phyloP scores from a whole-genome alignment of 2,797 vertebrate species.

The Pangasius larnaudii region DNA sequence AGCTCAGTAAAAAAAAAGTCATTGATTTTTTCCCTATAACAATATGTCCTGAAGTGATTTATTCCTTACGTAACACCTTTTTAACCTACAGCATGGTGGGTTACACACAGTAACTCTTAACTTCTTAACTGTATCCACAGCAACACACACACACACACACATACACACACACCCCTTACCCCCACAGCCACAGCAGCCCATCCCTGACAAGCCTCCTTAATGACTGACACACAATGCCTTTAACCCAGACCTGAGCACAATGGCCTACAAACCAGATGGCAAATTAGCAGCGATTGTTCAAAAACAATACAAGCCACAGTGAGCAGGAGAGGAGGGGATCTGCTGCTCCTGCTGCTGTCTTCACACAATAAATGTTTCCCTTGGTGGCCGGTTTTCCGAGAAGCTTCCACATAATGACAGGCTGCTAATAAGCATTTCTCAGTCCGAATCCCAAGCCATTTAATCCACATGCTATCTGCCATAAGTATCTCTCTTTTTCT shows the following conservation, averaged over 20 bases:
- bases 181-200: slow-evolving; percentile 62
- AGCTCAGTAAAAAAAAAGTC: not conserved
- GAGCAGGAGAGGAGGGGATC: slow-evolving; percentile 9
- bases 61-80: not conserved
- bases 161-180: slow-evolving; percentile 52
- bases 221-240: slow-evolving; percentile 72
- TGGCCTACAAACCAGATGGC: slow-evolving; percentile 76
- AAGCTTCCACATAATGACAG: slow-evolving; percentile 15
- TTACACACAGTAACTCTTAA: slow-evolving; percentile 19
- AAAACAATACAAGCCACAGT: slow-evolving; percentile 71
- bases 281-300: slow-evolving; percentile 81
- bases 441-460: not conserved
- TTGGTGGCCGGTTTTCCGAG: slow-evolving; percentile 4
- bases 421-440: slow-evolving; percentile 30
- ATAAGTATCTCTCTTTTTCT: not conserved
- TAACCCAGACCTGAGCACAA: slow-evolving; percentile 65
- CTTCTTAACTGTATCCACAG: slow-evolving; percentile 13
- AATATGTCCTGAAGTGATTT: not conserved
- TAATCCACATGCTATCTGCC: not conserved
- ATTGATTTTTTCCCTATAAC: not conserved
- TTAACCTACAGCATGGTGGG: not conserved
- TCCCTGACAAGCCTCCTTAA: slow-evolving; percentile 70
- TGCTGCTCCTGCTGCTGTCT: slow-evolving; percentile 15
- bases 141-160: not conserved
- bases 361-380: slow-evolving; percentile 21